phyloP scores from a whole-genome alignment of 2,113 vertebrate species.

The Zosterops hypoxanthus region DNA sequence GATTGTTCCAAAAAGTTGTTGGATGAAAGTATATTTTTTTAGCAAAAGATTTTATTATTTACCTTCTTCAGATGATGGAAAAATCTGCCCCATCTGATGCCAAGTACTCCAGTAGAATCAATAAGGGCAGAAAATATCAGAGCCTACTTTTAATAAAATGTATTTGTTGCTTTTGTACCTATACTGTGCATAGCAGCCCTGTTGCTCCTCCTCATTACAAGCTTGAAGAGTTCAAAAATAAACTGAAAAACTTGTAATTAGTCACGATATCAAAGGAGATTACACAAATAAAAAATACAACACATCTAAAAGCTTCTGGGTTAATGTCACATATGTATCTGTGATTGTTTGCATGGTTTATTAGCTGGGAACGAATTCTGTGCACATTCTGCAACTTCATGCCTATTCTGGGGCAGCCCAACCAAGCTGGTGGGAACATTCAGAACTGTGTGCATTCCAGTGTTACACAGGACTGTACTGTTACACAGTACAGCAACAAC shows the following conservation, averaged over 20 bases:
- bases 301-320: not conserved
- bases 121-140: not conserved
- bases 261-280: not conserved
- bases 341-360: not conserved
- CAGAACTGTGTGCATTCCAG: accelerated
- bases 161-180: not conserved
- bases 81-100: not conserved
- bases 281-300: not conserved
- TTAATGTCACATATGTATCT: not conserved
- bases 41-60: not conserved
- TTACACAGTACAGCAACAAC: not conserved
- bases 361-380: not conserved
- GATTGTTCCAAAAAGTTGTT: not conserved
- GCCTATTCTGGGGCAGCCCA: not conserved
- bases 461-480: not conserved
- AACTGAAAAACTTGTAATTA: not conserved
- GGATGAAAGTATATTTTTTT: not conserved
- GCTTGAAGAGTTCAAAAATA: not conserved
- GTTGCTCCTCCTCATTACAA: not conserved
- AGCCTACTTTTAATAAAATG: not conserved
- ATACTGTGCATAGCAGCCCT: not conserved
- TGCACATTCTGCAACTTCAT: not conserved
- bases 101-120: not conserved
- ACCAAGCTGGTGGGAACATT: not conserved
- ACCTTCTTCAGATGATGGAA: not conserved